Evolutionary conservation across 2,113 vertebrate genomes (phyloP).

Genomic region (Loxodonta africana): DNA sequence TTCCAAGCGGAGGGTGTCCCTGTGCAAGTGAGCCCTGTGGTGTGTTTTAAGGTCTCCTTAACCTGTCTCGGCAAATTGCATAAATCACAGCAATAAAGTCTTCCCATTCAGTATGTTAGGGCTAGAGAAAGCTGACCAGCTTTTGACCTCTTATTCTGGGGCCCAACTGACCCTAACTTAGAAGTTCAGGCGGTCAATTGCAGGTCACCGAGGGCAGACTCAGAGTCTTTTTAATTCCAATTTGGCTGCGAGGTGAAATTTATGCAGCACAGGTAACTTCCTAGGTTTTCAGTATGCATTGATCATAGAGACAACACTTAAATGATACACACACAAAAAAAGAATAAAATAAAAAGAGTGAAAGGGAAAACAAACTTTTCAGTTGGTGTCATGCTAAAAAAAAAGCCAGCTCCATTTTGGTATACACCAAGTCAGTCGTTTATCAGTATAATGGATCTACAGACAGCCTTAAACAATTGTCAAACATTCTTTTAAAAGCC

Average conservation of each 20-base stretch:
- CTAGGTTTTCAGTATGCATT: slow-evolving; percentile 62
- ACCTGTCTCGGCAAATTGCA: slow-evolving; percentile 94
- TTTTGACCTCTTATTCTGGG: slow-evolving; percentile 95
- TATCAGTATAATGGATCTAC: slow-evolving; percentile 94
- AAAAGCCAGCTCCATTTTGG: slow-evolving; percentile 69
- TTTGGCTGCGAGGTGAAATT: slow-evolving; percentile 89
- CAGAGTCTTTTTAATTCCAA: slow-evolving; percentile 88
- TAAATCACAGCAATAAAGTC: slow-evolving; percentile 97
- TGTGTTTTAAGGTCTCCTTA: slow-evolving; percentile 92
- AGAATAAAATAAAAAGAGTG: not conserved
- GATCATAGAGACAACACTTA: slow-evolving; percentile 63
- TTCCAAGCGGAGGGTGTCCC: slow-evolving; percentile 88
- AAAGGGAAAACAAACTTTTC: slow-evolving; percentile 61
- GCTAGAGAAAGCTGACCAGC: slow-evolving; percentile 92
- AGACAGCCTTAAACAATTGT: slow-evolving; percentile 94
- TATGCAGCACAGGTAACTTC: slow-evolving; percentile 86
- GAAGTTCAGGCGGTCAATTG: slow-evolving; percentile 98
- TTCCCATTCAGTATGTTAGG: slow-evolving; percentile 90
- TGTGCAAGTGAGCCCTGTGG: slow-evolving; percentile 86
- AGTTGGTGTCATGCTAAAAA: slow-evolving; percentile 57
- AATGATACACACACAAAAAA: not conserved
- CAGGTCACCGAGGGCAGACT: slow-evolving; percentile 92
- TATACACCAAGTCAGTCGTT: slow-evolving; percentile 86
- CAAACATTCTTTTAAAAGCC: slow-evolving; percentile 94
- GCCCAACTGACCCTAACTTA: slow-evolving; percentile 94